A percentile compares a stretch with the other conserved stretches of the same genome.
phyloP scores from a whole-genome alignment of 2,888 invertebrate genomes.

The Corbicula japonica region DNA sequence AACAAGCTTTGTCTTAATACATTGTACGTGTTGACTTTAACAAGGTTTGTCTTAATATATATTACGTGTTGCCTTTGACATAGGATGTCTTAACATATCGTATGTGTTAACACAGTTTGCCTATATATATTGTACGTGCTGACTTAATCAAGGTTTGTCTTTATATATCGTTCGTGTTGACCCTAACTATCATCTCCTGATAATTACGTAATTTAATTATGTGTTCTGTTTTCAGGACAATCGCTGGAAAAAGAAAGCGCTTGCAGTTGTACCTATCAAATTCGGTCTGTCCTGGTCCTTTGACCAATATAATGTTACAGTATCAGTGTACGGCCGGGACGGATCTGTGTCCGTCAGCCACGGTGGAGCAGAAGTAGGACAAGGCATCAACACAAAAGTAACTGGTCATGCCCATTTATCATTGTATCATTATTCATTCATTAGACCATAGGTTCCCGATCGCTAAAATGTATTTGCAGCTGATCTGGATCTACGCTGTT shows the following conservation, averaged over 20 bases:
- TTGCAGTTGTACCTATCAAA: slow-evolving; percentile 13
- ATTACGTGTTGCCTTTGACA: background rate
- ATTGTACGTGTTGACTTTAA: background rate
- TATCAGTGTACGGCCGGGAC: slow-evolving; percentile 6
- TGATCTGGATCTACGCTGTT: too few relatives aligned
- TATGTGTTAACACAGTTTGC: background rate
- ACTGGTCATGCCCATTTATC: too few relatives aligned
- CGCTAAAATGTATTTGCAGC: too few relatives aligned
- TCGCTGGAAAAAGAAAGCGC: slow-evolving; percentile 29
- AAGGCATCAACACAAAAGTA: slow-evolving; percentile 35
- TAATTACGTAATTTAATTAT: background rate
- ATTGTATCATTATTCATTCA: too few relatives aligned
- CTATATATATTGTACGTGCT: background rate
- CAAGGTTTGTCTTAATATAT: background rate
- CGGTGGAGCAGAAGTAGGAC: slow-evolving; percentile 15
- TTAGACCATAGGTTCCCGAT: too few relatives aligned
- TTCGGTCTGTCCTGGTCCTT: background rate
- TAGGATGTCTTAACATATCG: background rate
- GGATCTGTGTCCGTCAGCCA: slow-evolving; percentile 6
- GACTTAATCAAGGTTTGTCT: background rate
- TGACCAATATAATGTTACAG: background rate
- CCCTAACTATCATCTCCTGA: too few relatives aligned
- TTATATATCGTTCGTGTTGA: too few relatives aligned
- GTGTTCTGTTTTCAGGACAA: slow-evolving; percentile 11
- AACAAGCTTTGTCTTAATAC: background rate